Conservation (phyloP, 2,797 vertebrate genomes). For the Argya squamiceps region DNA sequence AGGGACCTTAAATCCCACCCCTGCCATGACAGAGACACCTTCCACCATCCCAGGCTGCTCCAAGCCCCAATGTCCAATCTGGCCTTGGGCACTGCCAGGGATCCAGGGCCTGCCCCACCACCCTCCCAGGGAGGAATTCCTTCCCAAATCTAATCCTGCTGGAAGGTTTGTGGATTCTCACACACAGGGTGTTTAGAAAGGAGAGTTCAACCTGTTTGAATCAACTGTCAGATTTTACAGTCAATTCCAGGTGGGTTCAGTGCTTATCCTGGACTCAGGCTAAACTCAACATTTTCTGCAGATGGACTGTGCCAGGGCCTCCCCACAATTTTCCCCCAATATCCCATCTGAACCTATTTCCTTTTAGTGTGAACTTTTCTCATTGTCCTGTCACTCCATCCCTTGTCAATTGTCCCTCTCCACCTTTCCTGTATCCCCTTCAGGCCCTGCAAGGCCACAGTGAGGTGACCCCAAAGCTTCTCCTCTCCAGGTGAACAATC, state of each 20-base stretch:
- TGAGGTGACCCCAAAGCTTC: neutral
- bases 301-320: too few relatives aligned
- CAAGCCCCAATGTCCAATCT: neutral
- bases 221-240: neutral
- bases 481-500: neutral
- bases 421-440: rapidly evolving
- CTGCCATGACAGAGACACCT: neutral
- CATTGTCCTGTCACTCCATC: rapidly evolving
- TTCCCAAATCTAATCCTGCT: neutral
- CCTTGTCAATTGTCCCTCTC: neutral
- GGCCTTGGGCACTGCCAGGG: neutral
- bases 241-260: neutral
- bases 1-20: rapidly evolving
- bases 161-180: neutral
- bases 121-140: rapidly evolving
- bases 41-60: neutral
- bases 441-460: rapidly evolving
- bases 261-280: neutral
- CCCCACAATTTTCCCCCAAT: too few relatives aligned
- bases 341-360: rapidly evolving
- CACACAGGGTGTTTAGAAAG: neutral
- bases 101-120: neutral
- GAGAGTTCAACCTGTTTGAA: neutral
- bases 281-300: conserved; percentile 2
- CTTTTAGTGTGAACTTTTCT: rapidly evolving